Percentiles rank a stretch among this genome's conserved stretches.
Evolutionary conservation across 2,113 vertebrate genomes (phyloP).

Genomic region (Pandion haliaetus): DNA sequence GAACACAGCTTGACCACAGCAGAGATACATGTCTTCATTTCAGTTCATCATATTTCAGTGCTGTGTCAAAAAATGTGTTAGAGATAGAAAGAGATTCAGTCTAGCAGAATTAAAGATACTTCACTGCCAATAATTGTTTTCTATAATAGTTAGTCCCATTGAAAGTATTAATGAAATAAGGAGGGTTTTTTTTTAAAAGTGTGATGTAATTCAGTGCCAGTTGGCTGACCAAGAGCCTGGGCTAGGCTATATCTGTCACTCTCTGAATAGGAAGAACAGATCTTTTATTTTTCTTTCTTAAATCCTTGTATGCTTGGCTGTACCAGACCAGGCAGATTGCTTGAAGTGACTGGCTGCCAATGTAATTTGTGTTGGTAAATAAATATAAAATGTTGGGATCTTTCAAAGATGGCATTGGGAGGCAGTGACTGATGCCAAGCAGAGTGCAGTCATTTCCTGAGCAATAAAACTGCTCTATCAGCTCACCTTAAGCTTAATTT

Average conservation of each 20-base stretch:
- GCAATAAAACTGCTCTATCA: slow-evolving; percentile 25
- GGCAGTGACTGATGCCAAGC: slow-evolving; percentile 1
- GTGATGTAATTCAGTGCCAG: neutral
- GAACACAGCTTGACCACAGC: neutral
- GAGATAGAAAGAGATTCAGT: neutral
- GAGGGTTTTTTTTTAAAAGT: neutral
- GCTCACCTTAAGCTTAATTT: slow-evolving; percentile 40
- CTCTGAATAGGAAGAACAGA: neutral
- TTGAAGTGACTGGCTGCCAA: slow-evolving; percentile 43
- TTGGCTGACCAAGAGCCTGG: neutral
- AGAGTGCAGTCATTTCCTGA: slow-evolving; percentile 13
- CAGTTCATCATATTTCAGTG: slow-evolving; percentile 8
- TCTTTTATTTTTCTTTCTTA: slow-evolving; percentile 35
- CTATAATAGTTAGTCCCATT: neutral
- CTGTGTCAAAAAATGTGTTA: neutral
- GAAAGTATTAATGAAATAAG: slow-evolving; percentile 29
- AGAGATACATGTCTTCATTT: neutral
- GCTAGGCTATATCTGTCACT: neutral
- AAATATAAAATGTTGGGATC: slow-evolving; percentile 47
- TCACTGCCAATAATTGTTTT: neutral
- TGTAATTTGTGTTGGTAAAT: slow-evolving; percentile 60
- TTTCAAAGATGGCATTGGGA: slow-evolving; percentile 4
- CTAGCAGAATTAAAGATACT: neutral
- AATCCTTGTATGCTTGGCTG: slow-evolving; percentile 10
- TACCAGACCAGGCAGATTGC: slow-evolving; percentile 43